These are phyloP conservation scores for Nineta flava DNA, from an alignment of 2,888 invertebrate species.

Conservation along the genomic window DNA sequence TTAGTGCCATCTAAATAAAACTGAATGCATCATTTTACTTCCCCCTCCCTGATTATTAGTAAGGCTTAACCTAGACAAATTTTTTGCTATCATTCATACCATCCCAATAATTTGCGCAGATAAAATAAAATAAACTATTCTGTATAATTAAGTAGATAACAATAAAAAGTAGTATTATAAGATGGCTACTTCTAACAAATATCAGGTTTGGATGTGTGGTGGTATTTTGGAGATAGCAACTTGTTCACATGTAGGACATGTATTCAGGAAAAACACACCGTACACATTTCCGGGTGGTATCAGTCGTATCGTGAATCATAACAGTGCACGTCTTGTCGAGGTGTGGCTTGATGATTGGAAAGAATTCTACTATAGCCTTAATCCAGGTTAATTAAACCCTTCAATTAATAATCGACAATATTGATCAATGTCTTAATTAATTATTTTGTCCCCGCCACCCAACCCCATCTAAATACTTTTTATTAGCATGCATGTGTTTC, in stretches of 20 bases:
- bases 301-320: conserved; percentile 93
- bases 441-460: too few relatives aligned
- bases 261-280: conserved; percentile 94
- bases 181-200: neutral
- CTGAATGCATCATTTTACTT: too few relatives aligned
- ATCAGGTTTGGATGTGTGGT: conserved; percentile 94
- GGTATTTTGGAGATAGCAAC: conserved; percentile 86
- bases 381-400: conserved; percentile 57
- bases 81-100: too few relatives aligned
- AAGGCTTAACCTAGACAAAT: too few relatives aligned
- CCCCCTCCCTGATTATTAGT: too few relatives aligned
- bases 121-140: too few relatives aligned
- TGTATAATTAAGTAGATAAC: neutral
- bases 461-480: too few relatives aligned
- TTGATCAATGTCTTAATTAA: neutral
- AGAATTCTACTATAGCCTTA: conserved; percentile 97
- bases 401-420: neutral
- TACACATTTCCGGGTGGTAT: conserved; percentile 98
- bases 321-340: conserved; percentile 94
- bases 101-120: too few relatives aligned
- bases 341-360: conserved; percentile 99
- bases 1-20: too few relatives aligned
- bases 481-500: too few relatives aligned
- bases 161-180: neutral
- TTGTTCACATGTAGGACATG: conserved; percentile 91